Conservation (phyloP, 2,113 vertebrate genomes). For the Amphiprion percula region DNA sequence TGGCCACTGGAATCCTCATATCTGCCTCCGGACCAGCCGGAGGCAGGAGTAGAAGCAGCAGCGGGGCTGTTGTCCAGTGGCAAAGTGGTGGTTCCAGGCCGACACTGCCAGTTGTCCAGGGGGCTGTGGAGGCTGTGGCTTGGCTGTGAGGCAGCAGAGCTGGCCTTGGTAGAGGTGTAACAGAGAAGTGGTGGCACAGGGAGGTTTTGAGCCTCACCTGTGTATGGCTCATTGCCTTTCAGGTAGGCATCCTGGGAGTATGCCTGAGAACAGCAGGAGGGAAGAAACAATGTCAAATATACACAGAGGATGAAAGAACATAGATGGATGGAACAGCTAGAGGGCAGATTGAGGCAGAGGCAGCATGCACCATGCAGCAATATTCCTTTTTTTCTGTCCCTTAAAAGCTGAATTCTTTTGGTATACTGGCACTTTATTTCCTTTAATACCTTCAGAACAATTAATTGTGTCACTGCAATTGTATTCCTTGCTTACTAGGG, state of each 20-base stretch:
- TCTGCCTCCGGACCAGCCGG: constrained; percentile 50
- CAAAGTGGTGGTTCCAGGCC: constrained; percentile 42
- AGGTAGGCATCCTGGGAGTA: constrained; percentile 95
- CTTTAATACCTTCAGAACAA: too few species aligned
- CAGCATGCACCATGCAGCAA: constrained; percentile 15
- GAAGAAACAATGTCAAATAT: constrained; percentile 17
- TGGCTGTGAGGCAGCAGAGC: constrained; percentile 59
- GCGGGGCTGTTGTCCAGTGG: constrained; percentile 68
- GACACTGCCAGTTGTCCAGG: constrained; percentile 79
- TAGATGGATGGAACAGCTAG: background rate
- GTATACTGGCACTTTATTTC: background rate
- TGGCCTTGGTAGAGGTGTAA: constrained; percentile 84
- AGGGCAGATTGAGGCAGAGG: constrained; percentile 15
- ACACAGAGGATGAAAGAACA: background rate
- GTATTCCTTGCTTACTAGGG: too few species aligned
- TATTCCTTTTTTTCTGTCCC: background rate
- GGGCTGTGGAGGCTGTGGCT: constrained; percentile 45
- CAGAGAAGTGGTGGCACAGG: constrained; percentile 89
- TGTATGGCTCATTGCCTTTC: constrained; percentile 90
- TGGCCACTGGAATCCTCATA: constrained; percentile 49
- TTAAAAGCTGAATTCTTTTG: background rate
- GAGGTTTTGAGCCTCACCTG: constrained; percentile 88
- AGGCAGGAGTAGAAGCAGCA: constrained; percentile 27
- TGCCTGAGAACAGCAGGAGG: constrained; percentile 80
- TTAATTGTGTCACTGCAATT: too few species aligned